Evolutionary conservation across 2,797 vertebrate species (phyloP), one percentile per base, ranked within the genome.

Genomic region (Amblyraja radiata): DNA sequence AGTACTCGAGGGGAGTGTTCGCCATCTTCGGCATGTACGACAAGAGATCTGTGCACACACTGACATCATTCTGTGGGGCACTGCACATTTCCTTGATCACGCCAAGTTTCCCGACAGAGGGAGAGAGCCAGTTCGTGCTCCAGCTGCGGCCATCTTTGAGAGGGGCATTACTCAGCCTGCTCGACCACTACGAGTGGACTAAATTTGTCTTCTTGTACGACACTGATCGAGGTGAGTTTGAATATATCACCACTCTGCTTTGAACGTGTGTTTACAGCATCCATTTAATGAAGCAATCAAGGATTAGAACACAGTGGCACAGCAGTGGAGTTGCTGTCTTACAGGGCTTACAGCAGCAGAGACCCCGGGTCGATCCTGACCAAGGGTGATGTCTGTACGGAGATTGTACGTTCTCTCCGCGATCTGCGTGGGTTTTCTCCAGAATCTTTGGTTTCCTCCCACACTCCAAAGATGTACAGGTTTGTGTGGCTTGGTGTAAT

Each of bases 11-110:
- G 95, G 99, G 99, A 93, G 99, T 99, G 94, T 99, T 99, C 94
- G 98, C 99, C 96, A 99, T 99, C 96, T 99, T 99, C 94, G 99
- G 99, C 96, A 97, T 99, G 93, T 99, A 99, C 58, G 99, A 99
- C 95, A 99, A 99, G 97, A 98, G 98, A 95, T 99, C 99, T 1
- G 99, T 99, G 88, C 98, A 99, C 94, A 99, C 99, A 93, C 97
- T 99, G 97, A 99, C 99, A 93, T 99, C 99, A 14, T 99, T 99
- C 97, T 99, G 99, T 95, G 98, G 99, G 94, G 99, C 99, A 91
- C 97, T 99, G 95, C 99, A 99, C 96, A 99, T 99, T 97, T 99
- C 98, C 93, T 98, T 99, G 86, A 97, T 99, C 96, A 99, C 99
- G 0, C 98, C 99, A 8, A 99, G 98, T 95, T 99, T 99, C 94